Base-by-base conservation (phyloP, 2,888 invertebrate species). In the Gisinianus flammeolus region DNA sequence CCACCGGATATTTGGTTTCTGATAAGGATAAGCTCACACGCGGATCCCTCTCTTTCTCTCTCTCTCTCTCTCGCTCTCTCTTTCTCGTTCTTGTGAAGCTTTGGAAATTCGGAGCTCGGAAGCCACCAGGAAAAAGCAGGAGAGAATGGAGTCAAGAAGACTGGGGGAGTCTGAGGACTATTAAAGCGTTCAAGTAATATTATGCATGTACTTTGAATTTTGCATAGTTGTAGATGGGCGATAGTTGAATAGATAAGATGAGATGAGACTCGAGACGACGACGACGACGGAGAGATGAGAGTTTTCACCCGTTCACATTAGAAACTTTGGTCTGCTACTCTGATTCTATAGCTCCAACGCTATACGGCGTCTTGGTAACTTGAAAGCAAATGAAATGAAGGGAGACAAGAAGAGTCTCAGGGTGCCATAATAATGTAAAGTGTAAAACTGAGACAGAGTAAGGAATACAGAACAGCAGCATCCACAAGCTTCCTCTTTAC, bases 401-500 rank as follows among this genome's bases (percentile, higher is more conserved):
- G 33, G 58, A 71, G 52, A 35, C 24, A 73, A 33, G 10, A n/a
- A n/a, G 62, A 73, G 73, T 31, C 73, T 73, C 33, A 58, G 73
- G 73, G 73, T 73, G 73, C 73, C 24, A 62, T 73, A 73, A 73
- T 73, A 73, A 73, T 70, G 58, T 73, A 35, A 64, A 73, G 73
- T 73, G 73, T 73, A 73, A 73, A 62, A 73, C 35, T 30, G 35
- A 35, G 62, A 62, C 3, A 62, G 62, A 58, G 28, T 28, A 31
- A 64, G 66, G 66, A 66, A 66, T 66, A 54, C n/a, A 54, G 54
- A 54, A 16, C 54, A 54, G 54, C 44, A 58, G 12, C 12, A 64
- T 26, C n/a, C 26, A 64, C 62, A 64, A 22, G 26, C 62, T 24
- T 26, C n/a, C 44, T 12, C 22, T 58, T 44, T 44, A 44, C 52